A percentile compares a stretch with the other conserved stretches of the same genome.
phyloP scores from a whole-genome alignment of 2,113 vertebrate species.

The Bubalus kerabau region DNA sequence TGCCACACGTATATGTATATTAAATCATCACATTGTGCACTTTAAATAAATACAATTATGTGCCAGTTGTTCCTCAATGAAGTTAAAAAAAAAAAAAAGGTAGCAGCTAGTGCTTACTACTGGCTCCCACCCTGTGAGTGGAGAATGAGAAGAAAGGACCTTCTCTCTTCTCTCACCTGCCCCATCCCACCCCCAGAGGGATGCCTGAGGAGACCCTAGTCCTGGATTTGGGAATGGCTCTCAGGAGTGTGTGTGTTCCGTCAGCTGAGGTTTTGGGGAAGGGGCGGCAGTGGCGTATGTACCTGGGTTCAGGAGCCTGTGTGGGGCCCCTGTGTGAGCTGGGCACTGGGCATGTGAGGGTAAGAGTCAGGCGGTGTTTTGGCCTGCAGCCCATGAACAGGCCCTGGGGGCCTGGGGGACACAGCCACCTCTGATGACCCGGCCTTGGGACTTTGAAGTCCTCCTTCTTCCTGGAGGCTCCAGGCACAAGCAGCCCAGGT shows the following conservation, averaged over 20 bases:
- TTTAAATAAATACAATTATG: neutral
- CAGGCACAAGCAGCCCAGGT: neutral
- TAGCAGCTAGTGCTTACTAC: neutral
- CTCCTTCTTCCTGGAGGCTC: constrained; percentile 13
- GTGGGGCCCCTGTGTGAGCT: neutral
- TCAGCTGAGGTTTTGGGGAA: neutral
- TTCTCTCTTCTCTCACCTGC: neutral
- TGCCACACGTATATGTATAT: neutral
- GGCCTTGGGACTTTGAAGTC: constrained; percentile 47
- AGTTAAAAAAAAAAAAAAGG: neutral
- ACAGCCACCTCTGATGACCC: neutral
- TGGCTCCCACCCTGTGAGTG: neutral
- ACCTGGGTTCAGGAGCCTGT: neutral
- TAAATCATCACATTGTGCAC: neutral
- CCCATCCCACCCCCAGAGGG: neutral
- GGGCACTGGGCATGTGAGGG: neutral
- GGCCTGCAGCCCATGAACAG: neutral
- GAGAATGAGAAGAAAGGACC: neutral
- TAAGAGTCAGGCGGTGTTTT: neutral
- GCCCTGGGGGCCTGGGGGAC: neutral
- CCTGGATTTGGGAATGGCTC: neutral
- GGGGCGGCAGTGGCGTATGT: too few relatives aligned
- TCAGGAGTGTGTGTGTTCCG: neutral
- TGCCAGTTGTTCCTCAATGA: neutral
- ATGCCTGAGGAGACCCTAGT: neutral